Percentiles rank a stretch among this genome's conserved stretches.
These are phyloP conservation scores for Psittacula echo DNA, from an alignment of 2,797 vertebrate genomes.

Conservation along the genomic window DNA sequence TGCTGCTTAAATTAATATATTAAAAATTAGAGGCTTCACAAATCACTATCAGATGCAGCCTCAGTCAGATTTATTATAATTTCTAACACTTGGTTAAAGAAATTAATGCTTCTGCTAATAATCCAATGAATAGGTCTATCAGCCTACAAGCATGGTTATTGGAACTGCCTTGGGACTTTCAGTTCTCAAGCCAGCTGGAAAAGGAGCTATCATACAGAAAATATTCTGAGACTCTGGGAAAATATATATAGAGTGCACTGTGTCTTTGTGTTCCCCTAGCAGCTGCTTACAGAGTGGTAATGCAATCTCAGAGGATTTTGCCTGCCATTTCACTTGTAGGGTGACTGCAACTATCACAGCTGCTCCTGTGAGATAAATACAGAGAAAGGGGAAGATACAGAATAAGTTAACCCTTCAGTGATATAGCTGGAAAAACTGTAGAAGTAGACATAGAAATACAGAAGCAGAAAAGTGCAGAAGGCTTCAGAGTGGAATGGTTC, in stretches of 20 bases:
- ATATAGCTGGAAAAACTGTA: not conserved
- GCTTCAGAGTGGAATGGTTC: not conserved
- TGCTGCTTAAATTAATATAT: not conserved
- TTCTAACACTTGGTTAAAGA: not conserved
- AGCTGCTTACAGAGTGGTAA: constrained; percentile 39
- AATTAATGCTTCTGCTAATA: constrained; percentile 13
- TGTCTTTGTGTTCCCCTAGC: constrained; percentile 23
- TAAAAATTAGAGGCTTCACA: not conserved
- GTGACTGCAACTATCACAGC: not conserved
- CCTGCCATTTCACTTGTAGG: constrained; percentile 40
- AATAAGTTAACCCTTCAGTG: not conserved
- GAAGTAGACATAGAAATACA: not conserved
- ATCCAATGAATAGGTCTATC: not conserved
- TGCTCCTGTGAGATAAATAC: constrained; percentile 16
- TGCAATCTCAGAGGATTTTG: constrained; percentile 17
- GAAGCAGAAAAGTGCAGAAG: not conserved
- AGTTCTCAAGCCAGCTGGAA: constrained; percentile 27
- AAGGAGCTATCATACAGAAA: constrained; percentile 39
- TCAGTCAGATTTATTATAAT: constrained; percentile 8
- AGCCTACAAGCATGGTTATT: not conserved
- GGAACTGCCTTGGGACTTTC: not conserved
- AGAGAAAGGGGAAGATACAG: not conserved
- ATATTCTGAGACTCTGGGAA: constrained; percentile 51
- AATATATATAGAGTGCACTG: constrained; percentile 11
- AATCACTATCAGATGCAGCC: not conserved